phyloP scores from a whole-genome alignment of 2,888 invertebrate species.

The Hymenopus coronatus region DNA sequence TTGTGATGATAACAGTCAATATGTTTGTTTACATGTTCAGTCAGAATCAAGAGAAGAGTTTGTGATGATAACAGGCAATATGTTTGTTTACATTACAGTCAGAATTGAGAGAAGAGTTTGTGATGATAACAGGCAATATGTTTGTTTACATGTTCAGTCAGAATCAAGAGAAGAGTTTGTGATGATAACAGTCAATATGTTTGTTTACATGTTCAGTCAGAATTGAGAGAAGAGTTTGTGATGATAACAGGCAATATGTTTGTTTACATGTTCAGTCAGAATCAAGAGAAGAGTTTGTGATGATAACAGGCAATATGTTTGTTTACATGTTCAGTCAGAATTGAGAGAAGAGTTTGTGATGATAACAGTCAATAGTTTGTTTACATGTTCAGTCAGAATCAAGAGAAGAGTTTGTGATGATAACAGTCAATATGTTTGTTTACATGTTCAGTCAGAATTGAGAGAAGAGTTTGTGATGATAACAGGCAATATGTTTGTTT shows the following conservation, averaged over 20 bases:
- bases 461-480: conserved; percentile 55
- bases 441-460: conserved; percentile 4
- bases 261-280: conserved; percentile 12
- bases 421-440: conserved; percentile 45
- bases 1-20: conserved; percentile 54
- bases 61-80: conserved; percentile 52
- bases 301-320: conserved; percentile 48
- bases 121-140: conserved; percentile 51
- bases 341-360: conserved; percentile 52
- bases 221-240: conserved; percentile 50
- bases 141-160: conserved; percentile 13
- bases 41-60: conserved; percentile 47
- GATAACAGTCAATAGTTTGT: conserved; percentile 46
- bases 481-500: conserved; percentile 40
- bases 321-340: conserved; percentile 8
- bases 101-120: conserved; percentile 47
- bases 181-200: conserved; percentile 49
- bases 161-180: conserved; percentile 50
- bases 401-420: conserved; percentile 52
- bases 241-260: conserved; percentile 48
- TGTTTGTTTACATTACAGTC: conserved; percentile 12
- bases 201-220: conserved; percentile 12
- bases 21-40: conserved; percentile 12
- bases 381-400: conserved; percentile 11
- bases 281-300: conserved; percentile 51